Base-by-base conservation (phyloP, 2,113 vertebrate genomes). In the Seriola rivoliana region DNA sequence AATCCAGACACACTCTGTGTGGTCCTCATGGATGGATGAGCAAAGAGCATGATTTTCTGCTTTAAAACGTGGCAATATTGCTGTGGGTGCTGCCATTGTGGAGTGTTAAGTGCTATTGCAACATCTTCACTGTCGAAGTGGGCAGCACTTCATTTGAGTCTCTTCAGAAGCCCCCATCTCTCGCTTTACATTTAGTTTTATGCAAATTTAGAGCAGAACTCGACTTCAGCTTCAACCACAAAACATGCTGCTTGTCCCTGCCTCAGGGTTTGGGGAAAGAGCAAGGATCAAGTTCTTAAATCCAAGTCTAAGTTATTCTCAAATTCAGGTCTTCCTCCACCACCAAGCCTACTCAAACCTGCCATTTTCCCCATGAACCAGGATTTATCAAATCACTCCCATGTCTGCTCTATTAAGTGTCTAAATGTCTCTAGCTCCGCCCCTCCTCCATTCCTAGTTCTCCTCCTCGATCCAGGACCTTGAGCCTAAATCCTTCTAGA, bases 51-150 rank as follows among this genome's bases (percentile, higher is more conserved):
- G 48, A 2, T 62, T 74, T 82, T 66, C 71, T 75, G 54, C 75
- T 79, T 64, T 57, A 21, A 11, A 80, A 55, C 57, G 36, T 14
- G 23, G 38, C 48, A 69, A 1, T 7, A 3, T 13, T 32, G 71
- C 72, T 42, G 34, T 68, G 48, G 78, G 40, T 63, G 34, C 70
- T 57, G 75, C 71, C 68, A 46, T 59, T 60, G 86, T 82, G 70
- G 72, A 82, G 68, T 55, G 71, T 57, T 66, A 79, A 86, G 82
- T 79, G 81, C 80, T 70, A 40, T 50, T 72, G 73, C 79, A 78
- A 82, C 69, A 42, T 82, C 76, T 81, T 36, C 79, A 64, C 71
- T 52, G 78, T 72, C 78, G 84, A 90, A 93, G 89, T 88, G 89
- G 88, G 86, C 66, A 42, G 75, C 65, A 38, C 65, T 78, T 84